Evolutionary conservation across 1,140 invertebrate species (phyloP).

Genomic region (Pogonus chalceus): DNA sequence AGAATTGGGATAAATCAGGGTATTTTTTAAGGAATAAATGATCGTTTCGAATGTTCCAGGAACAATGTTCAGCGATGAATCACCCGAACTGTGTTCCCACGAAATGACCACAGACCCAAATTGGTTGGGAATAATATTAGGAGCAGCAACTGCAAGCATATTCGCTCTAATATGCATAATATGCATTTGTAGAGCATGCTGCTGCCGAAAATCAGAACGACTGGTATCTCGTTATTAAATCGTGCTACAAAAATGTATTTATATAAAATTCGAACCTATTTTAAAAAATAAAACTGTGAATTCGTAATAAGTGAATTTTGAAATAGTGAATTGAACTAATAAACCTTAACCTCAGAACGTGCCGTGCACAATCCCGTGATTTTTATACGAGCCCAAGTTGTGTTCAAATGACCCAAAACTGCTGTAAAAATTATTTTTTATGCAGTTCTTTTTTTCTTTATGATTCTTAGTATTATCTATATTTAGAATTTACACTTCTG

Average conservation of each 20-base stretch:
- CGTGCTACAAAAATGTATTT: background rate
- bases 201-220: background rate
- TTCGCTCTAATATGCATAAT: background rate
- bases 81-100: constrained; percentile 48
- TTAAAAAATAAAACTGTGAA: background rate
- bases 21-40: too few relatives aligned
- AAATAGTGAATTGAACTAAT: background rate
- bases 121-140: constrained; percentile 27
- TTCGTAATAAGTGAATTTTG: background rate
- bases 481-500: too few relatives aligned
- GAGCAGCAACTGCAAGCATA: background rate
- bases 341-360: background rate
- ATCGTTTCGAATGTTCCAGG: too few relatives aligned
- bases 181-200: background rate
- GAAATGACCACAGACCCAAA: constrained; percentile 39
- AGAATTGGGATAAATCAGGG: too few relatives aligned
- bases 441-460: too few relatives aligned
- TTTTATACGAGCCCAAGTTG: constrained; percentile 5
- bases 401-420: too few relatives aligned
- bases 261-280: background rate
- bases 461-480: too few relatives aligned
- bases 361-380: background rate
- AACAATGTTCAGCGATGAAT: constrained; percentile 49
- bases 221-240: background rate
- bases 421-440: too few relatives aligned